A percentile compares a stretch with the other conserved stretches of the same genome.
Evolutionary conservation across 2,797 vertebrate genomes (phyloP).

Genomic region (Kryptolebias ocellatus): DNA sequence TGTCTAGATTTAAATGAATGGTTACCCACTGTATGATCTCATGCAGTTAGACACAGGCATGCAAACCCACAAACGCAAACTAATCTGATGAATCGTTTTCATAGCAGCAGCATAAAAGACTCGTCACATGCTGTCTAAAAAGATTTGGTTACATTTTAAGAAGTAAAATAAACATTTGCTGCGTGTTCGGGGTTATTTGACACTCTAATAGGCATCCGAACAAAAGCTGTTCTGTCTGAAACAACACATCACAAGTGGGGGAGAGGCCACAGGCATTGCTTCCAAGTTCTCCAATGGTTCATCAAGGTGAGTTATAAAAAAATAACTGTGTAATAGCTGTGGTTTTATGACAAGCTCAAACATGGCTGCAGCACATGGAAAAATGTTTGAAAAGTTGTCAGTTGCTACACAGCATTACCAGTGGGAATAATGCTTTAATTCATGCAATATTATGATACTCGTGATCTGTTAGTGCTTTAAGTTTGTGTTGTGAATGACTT

Average conservation of each 20-base stretch:
- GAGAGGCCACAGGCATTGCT: slow-evolving; percentile 61
- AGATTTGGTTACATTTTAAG: slow-evolving; percentile 24
- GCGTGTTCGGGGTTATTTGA: slow-evolving; percentile 61
- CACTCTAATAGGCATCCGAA: slow-evolving; percentile 39
- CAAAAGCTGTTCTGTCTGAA: slow-evolving; percentile 70
- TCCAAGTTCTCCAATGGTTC: slow-evolving; percentile 65
- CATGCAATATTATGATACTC: not conserved
- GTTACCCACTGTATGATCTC: too few relatives aligned
- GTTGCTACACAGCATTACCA: slow-evolving; percentile 14
- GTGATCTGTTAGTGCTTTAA: too few relatives aligned
- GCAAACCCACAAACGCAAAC: too few relatives aligned
- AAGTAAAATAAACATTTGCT: slow-evolving; percentile 52
- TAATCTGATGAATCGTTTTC: slow-evolving; percentile 16
- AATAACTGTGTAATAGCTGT: slow-evolving; percentile 56
- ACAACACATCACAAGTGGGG: slow-evolving; percentile 62
- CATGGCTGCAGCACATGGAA: slow-evolving; percentile 46
- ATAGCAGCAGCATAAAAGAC: slow-evolving; percentile 26
- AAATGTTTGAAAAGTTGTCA: slow-evolving; percentile 42
- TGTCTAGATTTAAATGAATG: too few relatives aligned
- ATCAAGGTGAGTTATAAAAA: slow-evolving; percentile 67
- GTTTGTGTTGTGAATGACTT: too few relatives aligned
- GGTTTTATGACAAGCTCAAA: slow-evolving; percentile 67
- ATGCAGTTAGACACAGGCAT: too few relatives aligned
- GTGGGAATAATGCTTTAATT: slow-evolving; percentile 28
- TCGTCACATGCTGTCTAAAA: slow-evolving; percentile 12